Conservation (phyloP, 2,797 vertebrate genomes). For the Gallirallus australis region DNA sequence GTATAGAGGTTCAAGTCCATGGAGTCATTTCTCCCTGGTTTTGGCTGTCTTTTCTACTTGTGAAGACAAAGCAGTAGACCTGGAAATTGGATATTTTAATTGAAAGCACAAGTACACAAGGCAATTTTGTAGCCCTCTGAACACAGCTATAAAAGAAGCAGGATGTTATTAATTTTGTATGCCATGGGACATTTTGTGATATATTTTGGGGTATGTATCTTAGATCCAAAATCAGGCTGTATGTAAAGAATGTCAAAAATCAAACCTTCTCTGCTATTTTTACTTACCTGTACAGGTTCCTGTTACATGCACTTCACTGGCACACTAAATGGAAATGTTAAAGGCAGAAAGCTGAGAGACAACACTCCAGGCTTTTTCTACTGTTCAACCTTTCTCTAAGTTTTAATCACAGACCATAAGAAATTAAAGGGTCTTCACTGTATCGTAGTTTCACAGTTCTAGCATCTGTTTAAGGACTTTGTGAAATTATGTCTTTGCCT, state of each 20-base stretch:
- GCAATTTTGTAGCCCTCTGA: neutral
- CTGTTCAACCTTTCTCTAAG: neutral
- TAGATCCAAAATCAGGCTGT: neutral
- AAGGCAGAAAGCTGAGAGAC: neutral
- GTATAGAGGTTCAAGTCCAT: neutral
- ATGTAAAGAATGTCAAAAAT: neutral
- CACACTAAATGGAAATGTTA: neutral
- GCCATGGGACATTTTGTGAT: neutral
- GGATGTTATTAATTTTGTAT: neutral
- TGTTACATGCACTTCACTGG: neutral
- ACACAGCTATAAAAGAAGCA: neutral
- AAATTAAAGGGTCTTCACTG: neutral
- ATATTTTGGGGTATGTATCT: neutral
- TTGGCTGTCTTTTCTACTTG: neutral
- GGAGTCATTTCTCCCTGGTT: neutral
- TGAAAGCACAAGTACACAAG: neutral
- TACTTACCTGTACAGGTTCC: neutral
- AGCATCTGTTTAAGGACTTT: neutral
- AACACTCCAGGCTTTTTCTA: neutral
- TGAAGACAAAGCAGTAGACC: neutral
- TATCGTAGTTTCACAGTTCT: neutral
- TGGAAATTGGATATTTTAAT: slow-evolving; percentile 7
- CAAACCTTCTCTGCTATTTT: neutral
- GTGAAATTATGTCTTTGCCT: neutral
- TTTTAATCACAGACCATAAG: neutral